Evolutionary conservation across 2,113 vertebrate species (phyloP).

Genomic region (Menidia beryllina): DNA sequence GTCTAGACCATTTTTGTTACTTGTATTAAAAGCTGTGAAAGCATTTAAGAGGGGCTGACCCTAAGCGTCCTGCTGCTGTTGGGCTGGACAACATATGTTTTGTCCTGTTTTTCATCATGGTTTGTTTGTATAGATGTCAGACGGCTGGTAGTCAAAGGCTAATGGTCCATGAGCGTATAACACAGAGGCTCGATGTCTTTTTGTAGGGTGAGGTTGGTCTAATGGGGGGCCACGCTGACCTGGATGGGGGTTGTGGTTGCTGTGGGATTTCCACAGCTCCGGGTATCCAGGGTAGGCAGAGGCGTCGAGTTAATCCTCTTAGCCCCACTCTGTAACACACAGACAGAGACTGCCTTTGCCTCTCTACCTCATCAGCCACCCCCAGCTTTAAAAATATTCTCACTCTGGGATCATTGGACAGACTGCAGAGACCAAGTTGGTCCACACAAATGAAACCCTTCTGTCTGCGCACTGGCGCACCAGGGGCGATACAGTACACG

Average conservation of each 20-base stretch:
- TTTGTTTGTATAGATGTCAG: conserved; percentile 37
- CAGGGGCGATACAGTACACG: conserved; percentile 4
- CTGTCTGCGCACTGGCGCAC: conserved; percentile 5
- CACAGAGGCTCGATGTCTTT: conserved; percentile 38
- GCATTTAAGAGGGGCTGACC: conserved; percentile 1
- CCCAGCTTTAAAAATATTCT: conserved; percentile 55
- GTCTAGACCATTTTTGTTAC: conserved; percentile 29
- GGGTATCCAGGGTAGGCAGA: conserved; percentile 76
- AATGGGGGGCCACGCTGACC: conserved; percentile 30
- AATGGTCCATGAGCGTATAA: conserved; percentile 42
- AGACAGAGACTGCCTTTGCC: conserved; percentile 66
- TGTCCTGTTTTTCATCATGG: conserved; percentile 45
- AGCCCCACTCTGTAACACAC: conserved; percentile 76
- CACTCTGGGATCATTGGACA: conserved; percentile 52
- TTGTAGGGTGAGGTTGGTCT: conserved; percentile 26
- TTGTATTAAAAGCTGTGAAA: conserved; percentile 11
- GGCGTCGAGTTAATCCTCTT: conserved; percentile 81
- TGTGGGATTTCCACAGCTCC: conserved; percentile 78
- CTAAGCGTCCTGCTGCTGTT: conserved; percentile 35
- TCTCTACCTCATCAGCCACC: conserved; percentile 60
- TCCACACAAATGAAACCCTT: background rate
- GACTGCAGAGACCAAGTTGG: conserved; percentile 27
- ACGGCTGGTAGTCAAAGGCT: conserved; percentile 24
- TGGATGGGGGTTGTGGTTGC: conserved; percentile 62
- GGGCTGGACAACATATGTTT: conserved; percentile 25